phyloP scores from a whole-genome alignment of 2,113 vertebrate genomes.

The Saimiri boliviensis region DNA sequence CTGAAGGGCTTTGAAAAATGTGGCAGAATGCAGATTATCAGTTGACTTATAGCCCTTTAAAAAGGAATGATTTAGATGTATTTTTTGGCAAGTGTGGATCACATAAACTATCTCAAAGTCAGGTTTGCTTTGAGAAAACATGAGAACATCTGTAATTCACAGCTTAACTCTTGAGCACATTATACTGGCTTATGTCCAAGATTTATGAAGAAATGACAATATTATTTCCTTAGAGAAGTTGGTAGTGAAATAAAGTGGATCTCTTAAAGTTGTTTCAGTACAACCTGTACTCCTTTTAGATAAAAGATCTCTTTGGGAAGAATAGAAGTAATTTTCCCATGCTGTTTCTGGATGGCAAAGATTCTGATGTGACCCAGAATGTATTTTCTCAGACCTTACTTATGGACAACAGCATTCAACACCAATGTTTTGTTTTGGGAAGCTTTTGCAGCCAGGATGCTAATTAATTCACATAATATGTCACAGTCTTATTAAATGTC shows the following conservation, averaged over 20 bases:
- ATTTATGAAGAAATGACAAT: neutral
- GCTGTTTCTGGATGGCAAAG: neutral
- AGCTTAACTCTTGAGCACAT: neutral
- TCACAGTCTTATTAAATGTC: neutral
- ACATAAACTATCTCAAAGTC: neutral
- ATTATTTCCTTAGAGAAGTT: neutral
- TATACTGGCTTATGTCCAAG: neutral
- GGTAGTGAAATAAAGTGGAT: neutral
- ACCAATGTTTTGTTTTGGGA: neutral
- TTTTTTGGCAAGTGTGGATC: neutral
- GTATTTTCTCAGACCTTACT: neutral
- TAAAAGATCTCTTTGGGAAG: neutral
- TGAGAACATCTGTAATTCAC: neutral
- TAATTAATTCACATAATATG: neutral
- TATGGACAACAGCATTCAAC: neutral
- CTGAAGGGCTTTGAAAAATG: neutral
- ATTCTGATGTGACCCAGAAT: neutral
- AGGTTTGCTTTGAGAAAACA: neutral
- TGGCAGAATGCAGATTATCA: neutral
- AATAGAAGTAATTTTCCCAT: neutral
- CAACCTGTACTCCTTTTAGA: neutral
- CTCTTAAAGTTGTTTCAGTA: neutral
- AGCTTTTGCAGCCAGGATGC: neutral
- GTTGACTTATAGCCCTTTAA: neutral
- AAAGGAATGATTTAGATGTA: neutral